Evolutionary conservation across 2,888 invertebrate genomes (phyloP).

Genomic region (Drosophila longiperda): DNA sequence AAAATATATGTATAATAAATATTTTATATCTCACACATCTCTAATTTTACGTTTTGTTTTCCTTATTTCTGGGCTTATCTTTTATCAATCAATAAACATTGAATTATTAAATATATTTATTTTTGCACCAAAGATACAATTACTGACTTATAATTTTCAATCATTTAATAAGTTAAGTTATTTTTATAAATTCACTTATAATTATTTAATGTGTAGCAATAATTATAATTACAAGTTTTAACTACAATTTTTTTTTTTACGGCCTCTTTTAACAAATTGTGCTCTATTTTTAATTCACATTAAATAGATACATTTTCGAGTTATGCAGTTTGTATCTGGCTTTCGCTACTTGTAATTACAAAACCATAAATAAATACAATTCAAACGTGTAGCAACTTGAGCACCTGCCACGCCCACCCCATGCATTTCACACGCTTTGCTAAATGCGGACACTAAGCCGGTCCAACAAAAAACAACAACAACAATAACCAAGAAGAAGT

Average conservation of each 20-base stretch:
- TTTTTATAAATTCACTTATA: background rate
- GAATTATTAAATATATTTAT: too few relatives aligned
- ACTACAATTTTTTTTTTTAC: too few relatives aligned
- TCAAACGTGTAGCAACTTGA: constrained; percentile 20
- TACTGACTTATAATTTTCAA: too few relatives aligned
- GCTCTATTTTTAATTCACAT: background rate
- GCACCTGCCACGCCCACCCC: constrained; percentile 50
- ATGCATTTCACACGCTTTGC: constrained; percentile 72
- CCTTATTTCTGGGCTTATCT: background rate
- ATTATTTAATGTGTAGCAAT: background rate
- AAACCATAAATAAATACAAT: constrained; percentile 63
- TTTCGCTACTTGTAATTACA: constrained; percentile 60
- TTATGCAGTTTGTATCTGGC: constrained; percentile 12
- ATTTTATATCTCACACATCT: background rate
- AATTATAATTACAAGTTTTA: too few relatives aligned
- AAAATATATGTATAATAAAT: background rate
- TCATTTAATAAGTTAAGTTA: too few relatives aligned
- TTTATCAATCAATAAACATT: background rate
- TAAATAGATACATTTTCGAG: constrained; percentile 7
- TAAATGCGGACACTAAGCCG: constrained; percentile 57
- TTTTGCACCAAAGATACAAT: too few relatives aligned
- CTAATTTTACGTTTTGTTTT: background rate
- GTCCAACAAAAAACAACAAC: background rate
- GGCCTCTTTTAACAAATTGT: background rate
- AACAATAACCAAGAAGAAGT: background rate